phyloP scores from a whole-genome alignment of 1,140 invertebrate species.

The Antheraea mylitta region DNA sequence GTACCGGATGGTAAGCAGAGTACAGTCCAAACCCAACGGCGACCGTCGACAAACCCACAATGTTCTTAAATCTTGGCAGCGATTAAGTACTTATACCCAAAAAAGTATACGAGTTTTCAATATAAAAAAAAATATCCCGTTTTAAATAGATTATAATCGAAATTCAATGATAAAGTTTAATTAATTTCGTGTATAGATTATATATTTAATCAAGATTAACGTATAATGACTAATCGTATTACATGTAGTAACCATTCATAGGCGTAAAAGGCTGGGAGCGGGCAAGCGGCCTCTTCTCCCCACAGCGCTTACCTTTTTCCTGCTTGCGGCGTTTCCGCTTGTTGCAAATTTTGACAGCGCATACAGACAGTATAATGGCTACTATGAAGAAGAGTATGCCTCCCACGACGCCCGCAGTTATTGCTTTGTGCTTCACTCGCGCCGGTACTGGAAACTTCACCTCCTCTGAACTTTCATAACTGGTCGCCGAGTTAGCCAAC shows the following conservation, averaged over 20 bases:
- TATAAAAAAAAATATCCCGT: no score
- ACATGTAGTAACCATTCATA: not conserved
- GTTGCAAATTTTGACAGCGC: conserved; percentile 98
- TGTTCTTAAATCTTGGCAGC: no score
- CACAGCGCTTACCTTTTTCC: conserved; percentile 90
- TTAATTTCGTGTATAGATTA: no score
- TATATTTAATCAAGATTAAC: no score
- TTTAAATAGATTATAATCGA: no score
- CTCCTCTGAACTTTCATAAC: conserved; percentile 90
- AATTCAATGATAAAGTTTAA: no score
- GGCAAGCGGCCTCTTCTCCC: conserved; percentile 57
- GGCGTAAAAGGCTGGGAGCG: conserved; percentile 32
- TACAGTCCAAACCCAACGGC: no score
- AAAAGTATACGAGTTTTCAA: no score
- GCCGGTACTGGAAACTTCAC: conserved; percentile 93
- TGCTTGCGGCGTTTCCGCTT: conserved; percentile 97
- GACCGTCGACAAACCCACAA: no score
- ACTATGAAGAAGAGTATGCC: conserved; percentile 98
- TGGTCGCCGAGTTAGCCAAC: conserved; percentile 90
- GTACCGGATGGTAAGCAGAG: no score
- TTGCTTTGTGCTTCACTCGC: conserved; percentile 94
- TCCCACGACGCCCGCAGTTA: conserved; percentile 95
- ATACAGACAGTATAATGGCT: conserved; percentile 96
- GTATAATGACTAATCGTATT: no score
- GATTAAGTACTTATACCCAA: no score